Evolutionary conservation across 2,888 invertebrate species (phyloP), one percentile per base, ranked within the genome.

Genomic region (Agrenia bidenticulata): DNA sequence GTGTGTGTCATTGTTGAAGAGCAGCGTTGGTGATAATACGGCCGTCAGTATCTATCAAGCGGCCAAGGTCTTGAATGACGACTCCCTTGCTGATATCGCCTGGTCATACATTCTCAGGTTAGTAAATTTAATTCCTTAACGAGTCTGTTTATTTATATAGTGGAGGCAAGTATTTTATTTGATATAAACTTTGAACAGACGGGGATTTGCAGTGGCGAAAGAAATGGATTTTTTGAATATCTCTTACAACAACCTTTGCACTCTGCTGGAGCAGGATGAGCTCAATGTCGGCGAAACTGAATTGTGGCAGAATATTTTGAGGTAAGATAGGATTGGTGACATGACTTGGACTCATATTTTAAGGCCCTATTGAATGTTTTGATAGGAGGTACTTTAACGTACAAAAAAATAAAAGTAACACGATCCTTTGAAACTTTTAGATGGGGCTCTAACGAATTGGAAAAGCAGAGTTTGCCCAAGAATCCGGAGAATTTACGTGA

Each of bases 271-370:
- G 26, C 72, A 72, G 23, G 69, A 72, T 51, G 69, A 72, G 27
- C 54, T 72, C 41, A 72, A 72, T 50, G 72, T 69, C n/a, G 72
- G 72, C 4, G 72, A 72, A 41, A 69, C 69, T 0, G 72, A 72
- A 58, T 50, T 72, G 23, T 72, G 67, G 61, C 69, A 69, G 51
- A 61, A 65, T 41, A 24, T 67, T n/a, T 61, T 72, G 27, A 58
- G 67, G 69, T 69, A 56, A 49, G n/a, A 32, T 13, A 24, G 7
- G 7, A 17, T n/a, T n/a, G n/a, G n/a, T n/a, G n/a, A n/a, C n/a
- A n/a, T n/a, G n/a, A n/a, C 19, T 49, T 49, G 49, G 9, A 19
- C 9, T 51, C 41, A 27, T 23, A 41, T 57, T 19, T 7, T 2
- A n/a, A n/a, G n/a, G n/a, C 42, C 13, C 19, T 32, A 58, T 17